phyloP scores from a whole-genome alignment of 2,797 vertebrate species.

The Platalea minor region DNA sequence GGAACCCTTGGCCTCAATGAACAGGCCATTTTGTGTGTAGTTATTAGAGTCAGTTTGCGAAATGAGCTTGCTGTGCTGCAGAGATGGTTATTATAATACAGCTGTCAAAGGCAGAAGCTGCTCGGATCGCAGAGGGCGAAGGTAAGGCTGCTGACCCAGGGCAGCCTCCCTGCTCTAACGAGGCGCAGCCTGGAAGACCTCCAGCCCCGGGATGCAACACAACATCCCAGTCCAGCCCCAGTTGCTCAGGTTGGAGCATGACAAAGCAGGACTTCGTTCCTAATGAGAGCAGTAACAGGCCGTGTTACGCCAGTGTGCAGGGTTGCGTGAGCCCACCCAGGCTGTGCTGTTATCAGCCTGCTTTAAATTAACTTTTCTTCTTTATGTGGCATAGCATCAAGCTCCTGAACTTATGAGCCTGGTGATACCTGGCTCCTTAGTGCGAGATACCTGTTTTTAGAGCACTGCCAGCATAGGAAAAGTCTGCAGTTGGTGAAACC shows the following conservation, averaged over 20 bases:
- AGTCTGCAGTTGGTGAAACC: not conserved
- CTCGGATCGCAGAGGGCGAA: not conserved
- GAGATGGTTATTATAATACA: not conserved
- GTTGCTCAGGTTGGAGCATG: not conserved
- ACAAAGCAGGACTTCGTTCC: not conserved
- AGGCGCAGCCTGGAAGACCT: not conserved
- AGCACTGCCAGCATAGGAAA: not conserved
- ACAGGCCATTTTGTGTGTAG: not conserved
- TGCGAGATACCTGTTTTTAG: accelerated
- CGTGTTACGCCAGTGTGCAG: accelerated
- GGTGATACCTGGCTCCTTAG: not conserved
- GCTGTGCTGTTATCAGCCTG: not conserved
- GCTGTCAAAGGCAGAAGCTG: not conserved
- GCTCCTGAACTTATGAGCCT: not conserved
- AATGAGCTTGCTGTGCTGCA: not conserved
- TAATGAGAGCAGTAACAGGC: not conserved
- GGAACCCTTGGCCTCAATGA: not conserved
- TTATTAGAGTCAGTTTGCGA: not conserved
- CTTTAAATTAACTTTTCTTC: not conserved
- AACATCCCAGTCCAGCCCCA: not conserved
- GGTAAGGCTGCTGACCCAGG: not conserved
- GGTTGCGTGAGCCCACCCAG: not conserved
- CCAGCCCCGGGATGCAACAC: not conserved
- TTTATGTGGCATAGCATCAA: not conserved
- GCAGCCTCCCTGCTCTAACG: not conserved